These are phyloP conservation scores for Lycocorax pyrrhopterus DNA, from an alignment of 2,113 vertebrate species.

Conservation along the genomic window DNA sequence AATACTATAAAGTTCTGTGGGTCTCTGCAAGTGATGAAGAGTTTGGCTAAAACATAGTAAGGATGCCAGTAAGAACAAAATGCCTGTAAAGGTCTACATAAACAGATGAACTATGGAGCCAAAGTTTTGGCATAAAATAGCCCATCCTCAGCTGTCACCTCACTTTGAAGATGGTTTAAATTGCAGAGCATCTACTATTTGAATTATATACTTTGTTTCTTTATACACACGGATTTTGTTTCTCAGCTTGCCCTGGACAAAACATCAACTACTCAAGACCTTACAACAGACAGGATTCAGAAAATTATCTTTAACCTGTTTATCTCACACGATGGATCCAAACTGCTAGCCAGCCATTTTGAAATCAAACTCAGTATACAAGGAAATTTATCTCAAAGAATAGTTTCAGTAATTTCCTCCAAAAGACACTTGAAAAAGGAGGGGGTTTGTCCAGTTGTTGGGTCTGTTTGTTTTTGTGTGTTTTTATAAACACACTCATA, in stretches of 20 bases:
- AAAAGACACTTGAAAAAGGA: not conserved
- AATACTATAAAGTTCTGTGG: not conserved
- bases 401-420: not conserved
- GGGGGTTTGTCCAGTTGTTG: not conserved
- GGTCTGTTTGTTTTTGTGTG: not conserved
- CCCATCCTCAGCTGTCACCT: not conserved
- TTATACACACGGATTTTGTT: not conserved
- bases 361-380: not conserved
- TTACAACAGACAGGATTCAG: not conserved
- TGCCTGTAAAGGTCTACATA: not conserved
- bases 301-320: not conserved
- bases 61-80: not conserved
- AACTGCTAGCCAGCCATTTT: not conserved
- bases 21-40: not conserved
- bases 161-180: not conserved
- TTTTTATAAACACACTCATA: not conserved
- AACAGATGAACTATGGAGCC: not conserved
- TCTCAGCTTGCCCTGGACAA: not conserved
- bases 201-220: not conserved
- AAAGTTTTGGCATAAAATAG: not conserved
- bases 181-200: not conserved
- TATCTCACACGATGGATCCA: not conserved
- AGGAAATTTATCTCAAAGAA: not conserved
- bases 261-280: not conserved
- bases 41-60: not conserved